Base-by-base conservation (phyloP, 2,113 vertebrate genomes). In the Nicator chloris region DNA sequence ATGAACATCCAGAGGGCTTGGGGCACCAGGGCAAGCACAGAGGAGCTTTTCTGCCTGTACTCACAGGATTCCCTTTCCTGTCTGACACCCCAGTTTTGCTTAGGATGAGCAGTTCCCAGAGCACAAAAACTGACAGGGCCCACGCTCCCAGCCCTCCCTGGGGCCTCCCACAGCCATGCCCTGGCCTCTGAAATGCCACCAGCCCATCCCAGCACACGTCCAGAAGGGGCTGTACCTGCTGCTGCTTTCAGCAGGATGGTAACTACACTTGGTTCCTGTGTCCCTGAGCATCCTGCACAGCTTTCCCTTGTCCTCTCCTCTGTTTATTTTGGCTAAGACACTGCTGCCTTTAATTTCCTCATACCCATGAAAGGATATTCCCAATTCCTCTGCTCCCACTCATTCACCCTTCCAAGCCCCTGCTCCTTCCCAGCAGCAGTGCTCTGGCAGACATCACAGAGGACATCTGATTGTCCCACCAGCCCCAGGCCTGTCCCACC, bases 161-260 rank as follows among this genome's bases (percentile, higher is more conserved):
- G 1, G 26, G 45, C 6, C 10, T 45, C 50, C 11, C 13, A 7
- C 28, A 40, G 54, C 22, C 40, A 7, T 0, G 2, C 35, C 27
- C 26, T 1, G 6, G 19, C 49, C 63, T 56, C 66, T 4, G 5
- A 82, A 61, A 42, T 4, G 5, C 30, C 63, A 22, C 20, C 2
- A 3, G 31, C 8, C 13, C 3, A 3, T 3, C 15, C 13, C 47
- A 76, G 79, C 51, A 12, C 23, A 12, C 13, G 18, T 4, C 27
- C 75, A 51, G 44, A 4, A 65, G 33, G 56, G 49, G 37, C 51
- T 79, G 61, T 6, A 42, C 16, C 53, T 30, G 10, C 71, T 54
- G 51, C 24, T 47, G 6, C 6, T 21, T 47, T 42, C 30, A 88
- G 49, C 40, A 19, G 3, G 15, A 15, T 16, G 9, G 23, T 6